Evolutionary conservation across 2,888 invertebrate genomes (phyloP).

Genomic region (Steinernema hermaphroditum): DNA sequence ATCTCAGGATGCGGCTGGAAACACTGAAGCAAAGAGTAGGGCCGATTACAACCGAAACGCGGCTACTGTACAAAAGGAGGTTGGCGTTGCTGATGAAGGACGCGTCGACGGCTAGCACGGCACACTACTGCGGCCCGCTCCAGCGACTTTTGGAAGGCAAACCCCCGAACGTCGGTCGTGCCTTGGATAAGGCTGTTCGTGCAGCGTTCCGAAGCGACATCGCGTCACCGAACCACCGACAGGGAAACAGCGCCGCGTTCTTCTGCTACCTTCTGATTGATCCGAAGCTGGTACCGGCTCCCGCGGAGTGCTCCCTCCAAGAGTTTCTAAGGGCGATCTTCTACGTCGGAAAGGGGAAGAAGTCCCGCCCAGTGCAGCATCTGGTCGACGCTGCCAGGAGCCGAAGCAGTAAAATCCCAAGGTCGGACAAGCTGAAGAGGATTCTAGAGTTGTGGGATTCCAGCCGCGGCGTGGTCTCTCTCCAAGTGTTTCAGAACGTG

Average conservation of each 20-base stretch:
- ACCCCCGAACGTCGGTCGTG: slow-evolving; percentile 18
- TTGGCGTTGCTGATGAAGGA: slow-evolving; percentile 14
- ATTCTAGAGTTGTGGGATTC: slow-evolving; percentile 86
- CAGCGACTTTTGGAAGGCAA: neutral
- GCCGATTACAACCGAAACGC: slow-evolving; percentile 9
- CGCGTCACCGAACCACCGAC: slow-evolving; percentile 17
- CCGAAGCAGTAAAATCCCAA: slow-evolving; percentile 27
- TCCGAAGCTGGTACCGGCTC: slow-evolving; percentile 42
- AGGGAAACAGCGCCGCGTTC: slow-evolving; percentile 40
- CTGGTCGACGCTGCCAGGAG: slow-evolving; percentile 81
- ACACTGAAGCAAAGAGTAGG: slow-evolving; percentile 5
- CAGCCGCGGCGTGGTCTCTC: slow-evolving; percentile 82
- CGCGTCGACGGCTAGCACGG: neutral
- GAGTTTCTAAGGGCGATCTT: slow-evolving; percentile 84
- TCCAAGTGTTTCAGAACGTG: slow-evolving; percentile 87
- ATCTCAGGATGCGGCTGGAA: slow-evolving; percentile 1
- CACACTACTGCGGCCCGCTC: neutral
- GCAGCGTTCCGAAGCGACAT: slow-evolving; percentile 33
- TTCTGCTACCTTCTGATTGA: slow-evolving; percentile 62
- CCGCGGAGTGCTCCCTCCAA: slow-evolving; percentile 71
- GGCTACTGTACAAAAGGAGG: slow-evolving; percentile 10
- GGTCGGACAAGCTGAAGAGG: slow-evolving; percentile 74
- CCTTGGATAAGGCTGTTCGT: slow-evolving; percentile 20
- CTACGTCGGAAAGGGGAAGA: slow-evolving; percentile 92
- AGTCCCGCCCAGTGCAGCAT: slow-evolving; percentile 84